Evolutionary conservation across 2,797 vertebrate species (phyloP).

Genomic region (Enteromius afrohamiltoni): DNA sequence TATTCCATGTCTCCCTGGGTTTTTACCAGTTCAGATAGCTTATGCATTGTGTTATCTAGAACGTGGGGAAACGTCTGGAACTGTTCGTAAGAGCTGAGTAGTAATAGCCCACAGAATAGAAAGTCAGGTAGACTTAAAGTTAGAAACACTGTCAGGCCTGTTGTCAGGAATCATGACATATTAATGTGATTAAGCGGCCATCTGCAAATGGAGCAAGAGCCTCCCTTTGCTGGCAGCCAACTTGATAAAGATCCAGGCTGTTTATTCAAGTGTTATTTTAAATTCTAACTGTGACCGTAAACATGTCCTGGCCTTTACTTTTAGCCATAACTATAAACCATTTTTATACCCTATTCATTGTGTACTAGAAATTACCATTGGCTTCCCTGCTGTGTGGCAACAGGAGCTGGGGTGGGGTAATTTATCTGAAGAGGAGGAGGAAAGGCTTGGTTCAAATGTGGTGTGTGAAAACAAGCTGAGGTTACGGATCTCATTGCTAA

Average conservation of each 20-base stretch:
- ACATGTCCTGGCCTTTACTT: conserved; percentile 12
- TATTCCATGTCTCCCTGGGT: neutral
- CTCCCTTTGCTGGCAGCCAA: conserved; percentile 11
- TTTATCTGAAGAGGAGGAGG: conserved; percentile 35
- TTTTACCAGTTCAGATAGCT: neutral
- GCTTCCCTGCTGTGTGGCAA: conserved; percentile 55
- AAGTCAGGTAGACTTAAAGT: neutral
- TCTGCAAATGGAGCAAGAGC: conserved; percentile 4
- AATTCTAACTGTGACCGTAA: conserved; percentile 31
- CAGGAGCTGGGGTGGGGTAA: conserved; percentile 53
- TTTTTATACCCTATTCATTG: conserved; percentile 54
- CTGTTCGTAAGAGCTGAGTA: neutral
- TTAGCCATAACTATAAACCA: conserved; percentile 48
- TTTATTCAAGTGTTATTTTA: conserved; percentile 49
- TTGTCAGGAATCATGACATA: neutral
- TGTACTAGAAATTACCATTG: conserved; percentile 64
- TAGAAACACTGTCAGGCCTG: neutral
- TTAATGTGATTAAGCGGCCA: neutral
- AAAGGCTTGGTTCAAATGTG: conserved; percentile 31
- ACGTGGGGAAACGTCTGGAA: neutral
- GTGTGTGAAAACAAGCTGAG: conserved; percentile 57
- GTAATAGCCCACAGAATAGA: neutral
- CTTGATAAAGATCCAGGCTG: conserved; percentile 2
- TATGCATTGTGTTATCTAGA: neutral
- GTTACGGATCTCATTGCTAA: conserved; percentile 63